Percentiles rank a stretch among this genome's conserved stretches.
Conservation (phyloP, 1,140 invertebrate species). For the Sycophila sp. region DNA sequence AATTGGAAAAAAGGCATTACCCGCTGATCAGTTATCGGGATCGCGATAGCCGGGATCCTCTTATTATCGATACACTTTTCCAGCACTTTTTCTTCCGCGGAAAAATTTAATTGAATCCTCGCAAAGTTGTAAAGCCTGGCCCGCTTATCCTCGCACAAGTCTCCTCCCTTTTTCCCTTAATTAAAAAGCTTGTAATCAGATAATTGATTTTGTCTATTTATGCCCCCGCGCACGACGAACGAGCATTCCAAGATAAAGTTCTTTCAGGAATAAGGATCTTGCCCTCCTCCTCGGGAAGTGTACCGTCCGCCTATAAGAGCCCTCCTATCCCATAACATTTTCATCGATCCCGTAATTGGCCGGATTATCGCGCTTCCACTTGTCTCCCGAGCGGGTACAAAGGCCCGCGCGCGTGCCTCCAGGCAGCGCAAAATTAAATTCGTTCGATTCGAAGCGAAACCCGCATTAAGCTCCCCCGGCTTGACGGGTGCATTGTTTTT, state of each 20-base stretch:
- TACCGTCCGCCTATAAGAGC: not conserved
- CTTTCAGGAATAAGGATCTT: not conserved
- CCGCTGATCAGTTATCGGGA: no score
- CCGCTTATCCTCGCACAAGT: no score
- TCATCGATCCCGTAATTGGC: constrained; percentile 11
- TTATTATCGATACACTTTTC: no score
- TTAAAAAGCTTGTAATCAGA: not conserved
- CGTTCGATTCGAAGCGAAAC: no score
- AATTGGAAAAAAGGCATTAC: no score
- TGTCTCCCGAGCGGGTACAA: no score
- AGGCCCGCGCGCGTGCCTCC: no score
- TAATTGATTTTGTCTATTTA: constrained; percentile 12
- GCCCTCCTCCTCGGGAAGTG: not conserved
- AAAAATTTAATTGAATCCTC: not conserved
- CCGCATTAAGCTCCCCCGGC: no score
- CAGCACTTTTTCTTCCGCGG: not conserved
- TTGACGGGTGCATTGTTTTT: no score
- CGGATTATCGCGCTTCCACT: not conserved
- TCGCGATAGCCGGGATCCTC: no score
- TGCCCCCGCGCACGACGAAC: not conserved
- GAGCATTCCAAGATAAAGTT: not conserved
- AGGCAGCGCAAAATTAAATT: no score
- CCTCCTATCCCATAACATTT: not conserved
- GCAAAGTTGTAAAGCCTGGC: no score
- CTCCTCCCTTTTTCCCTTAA: not conserved